Evolutionary conservation across 2,113 vertebrate genomes (phyloP), one percentile per base, ranked within the genome.

Genomic region (Tamias sibiricus): DNA sequence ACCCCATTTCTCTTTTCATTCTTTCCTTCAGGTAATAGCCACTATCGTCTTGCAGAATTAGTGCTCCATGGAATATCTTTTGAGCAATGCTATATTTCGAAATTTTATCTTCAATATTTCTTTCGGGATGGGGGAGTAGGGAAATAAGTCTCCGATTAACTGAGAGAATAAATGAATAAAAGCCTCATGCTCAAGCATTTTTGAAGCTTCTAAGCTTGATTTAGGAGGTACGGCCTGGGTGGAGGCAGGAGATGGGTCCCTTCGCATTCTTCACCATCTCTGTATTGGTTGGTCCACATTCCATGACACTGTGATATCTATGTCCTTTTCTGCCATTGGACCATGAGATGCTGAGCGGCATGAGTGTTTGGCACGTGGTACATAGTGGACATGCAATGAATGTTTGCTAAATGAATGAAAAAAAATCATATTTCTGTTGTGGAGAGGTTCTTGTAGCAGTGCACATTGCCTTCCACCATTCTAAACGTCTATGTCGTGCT

Each of bases 271-370:
- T 9, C 40, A 6, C 8, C 2, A 2, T 32, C 32, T 91, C 13
- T 8, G 14, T 35, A 42, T 1, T 28, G 72, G 0, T 52, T 0
- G 10, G 0, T 22, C 0, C 13, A 0, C 19, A 24, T 47, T 26
- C 16, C 12, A 4, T 35, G 52, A 72, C n/a, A 4, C 81, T 57
- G 8, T 37, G 71, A 22, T 12, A 12, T 4, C 6, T 4, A 2
- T 80, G 20, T 9, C 19, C 54, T 9, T 86, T 47, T 81, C 64
- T 59, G n/a, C 79, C 42, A 17, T 47, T 5, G 4, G 83, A n/a
- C 35, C 8, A n/a, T 47, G 69, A 81, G n/a, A 6, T 19, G 19
- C 11, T 28, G 26, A 59, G 47, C n/a, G 17, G 4, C 1, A 17
- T 4, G 1, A 9, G 2, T 37, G 13, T 26, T 72, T 87, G 88